Conservation (phyloP, 2,113 vertebrate species). For the Toxotes chatareus region DNA sequence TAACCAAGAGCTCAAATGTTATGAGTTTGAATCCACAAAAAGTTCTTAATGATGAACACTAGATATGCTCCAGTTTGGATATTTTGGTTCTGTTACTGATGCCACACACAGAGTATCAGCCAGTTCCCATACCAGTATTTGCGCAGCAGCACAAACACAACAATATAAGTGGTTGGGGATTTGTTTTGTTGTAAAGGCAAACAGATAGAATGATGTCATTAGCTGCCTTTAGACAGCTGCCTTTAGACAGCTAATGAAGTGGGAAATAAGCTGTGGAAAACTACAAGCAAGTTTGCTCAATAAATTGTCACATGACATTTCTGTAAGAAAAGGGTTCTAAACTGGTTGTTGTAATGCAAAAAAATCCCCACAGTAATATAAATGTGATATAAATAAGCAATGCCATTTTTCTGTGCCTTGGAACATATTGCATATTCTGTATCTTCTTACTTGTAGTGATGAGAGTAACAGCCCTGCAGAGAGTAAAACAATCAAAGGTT, state of each 20-base stretch:
- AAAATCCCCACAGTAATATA: not conserved
- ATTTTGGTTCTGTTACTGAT: not conserved
- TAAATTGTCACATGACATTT: constrained; percentile 7
- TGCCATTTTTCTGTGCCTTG: constrained; percentile 1
- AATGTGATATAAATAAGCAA: constrained; percentile 1
- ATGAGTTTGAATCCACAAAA: constrained; percentile 3
- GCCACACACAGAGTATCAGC: not conserved
- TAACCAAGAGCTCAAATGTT: constrained; percentile 12
- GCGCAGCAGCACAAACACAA: constrained; percentile 4
- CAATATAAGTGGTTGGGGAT: not conserved
- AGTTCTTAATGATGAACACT: not conserved
- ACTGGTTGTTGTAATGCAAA: constrained; percentile 1
- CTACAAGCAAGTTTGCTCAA: not conserved
- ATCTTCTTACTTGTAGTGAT: not conserved
- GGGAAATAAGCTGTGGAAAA: not conserved
- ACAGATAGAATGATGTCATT: not conserved
- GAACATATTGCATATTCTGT: not conserved
- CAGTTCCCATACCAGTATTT: not conserved
- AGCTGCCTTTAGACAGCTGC: not conserved
- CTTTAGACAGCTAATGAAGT: not conserved
- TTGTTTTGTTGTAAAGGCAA: constrained; percentile 1
- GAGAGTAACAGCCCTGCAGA: not conserved
- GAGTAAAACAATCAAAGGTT: not conserved
- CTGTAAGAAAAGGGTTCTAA: constrained; percentile 16
- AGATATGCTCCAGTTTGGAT: not conserved